phyloP scores from a whole-genome alignment of 2,113 vertebrate genomes.

The Microtus ochrogaster region DNA sequence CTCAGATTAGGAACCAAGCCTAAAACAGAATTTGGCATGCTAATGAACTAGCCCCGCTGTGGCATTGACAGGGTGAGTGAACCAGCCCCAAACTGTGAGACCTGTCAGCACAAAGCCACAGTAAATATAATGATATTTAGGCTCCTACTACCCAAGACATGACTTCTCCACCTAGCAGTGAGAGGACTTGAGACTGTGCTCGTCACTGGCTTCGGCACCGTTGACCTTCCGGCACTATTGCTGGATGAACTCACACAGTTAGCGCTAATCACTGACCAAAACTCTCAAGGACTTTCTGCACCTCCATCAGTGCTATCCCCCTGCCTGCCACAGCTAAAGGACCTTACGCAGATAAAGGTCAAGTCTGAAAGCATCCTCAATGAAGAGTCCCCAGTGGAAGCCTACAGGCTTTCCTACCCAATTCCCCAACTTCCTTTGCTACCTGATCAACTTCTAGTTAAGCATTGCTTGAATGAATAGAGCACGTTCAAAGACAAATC shows the following conservation, averaged over 20 bases:
- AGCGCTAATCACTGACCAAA: neutral
- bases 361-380: neutral
- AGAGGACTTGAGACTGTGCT: neutral
- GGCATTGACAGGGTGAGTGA: neutral
- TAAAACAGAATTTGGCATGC: neutral
- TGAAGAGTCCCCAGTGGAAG: neutral
- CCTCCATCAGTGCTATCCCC: neutral
- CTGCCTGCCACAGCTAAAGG: neutral
- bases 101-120: neutral
- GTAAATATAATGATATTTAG: neutral
- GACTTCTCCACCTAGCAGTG: neutral
- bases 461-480: too few species aligned
- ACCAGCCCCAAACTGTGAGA: neutral
- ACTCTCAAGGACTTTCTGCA: neutral
- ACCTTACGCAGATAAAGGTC: neutral
- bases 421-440: neutral
- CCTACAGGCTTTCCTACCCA: neutral
- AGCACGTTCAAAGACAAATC: neutral
- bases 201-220: neutral
- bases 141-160: neutral
- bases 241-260: neutral
- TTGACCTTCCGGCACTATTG: neutral
- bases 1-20: neutral
- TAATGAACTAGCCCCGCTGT: accelerated
- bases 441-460: neutral